These are phyloP conservation scores for Phoebastria nigripes DNA, from an alignment of 2,797 vertebrate species.

Conservation along the genomic window DNA sequence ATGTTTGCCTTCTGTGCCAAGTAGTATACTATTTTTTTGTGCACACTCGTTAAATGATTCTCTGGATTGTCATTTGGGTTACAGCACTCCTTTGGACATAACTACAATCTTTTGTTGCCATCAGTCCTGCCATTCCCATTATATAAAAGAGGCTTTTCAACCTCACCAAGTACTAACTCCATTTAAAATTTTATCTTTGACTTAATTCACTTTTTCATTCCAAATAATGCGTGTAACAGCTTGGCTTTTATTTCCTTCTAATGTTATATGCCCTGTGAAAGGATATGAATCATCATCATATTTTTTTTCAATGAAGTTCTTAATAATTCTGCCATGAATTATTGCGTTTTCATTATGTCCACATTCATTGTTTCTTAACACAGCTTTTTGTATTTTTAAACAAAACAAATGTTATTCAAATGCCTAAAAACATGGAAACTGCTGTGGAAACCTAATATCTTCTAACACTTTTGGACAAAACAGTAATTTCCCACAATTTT, in stretches of 20 bases:
- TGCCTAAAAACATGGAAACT: background rate
- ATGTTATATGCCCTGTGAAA: background rate
- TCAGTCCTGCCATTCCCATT: background rate
- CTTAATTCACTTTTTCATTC: background rate
- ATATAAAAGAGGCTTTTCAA: background rate
- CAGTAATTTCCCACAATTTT: background rate
- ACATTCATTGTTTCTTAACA: background rate
- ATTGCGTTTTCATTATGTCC: background rate
- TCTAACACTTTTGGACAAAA: background rate
- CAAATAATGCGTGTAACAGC: background rate
- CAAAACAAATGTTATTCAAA: background rate
- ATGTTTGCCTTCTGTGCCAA: background rate
- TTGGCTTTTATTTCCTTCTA: background rate
- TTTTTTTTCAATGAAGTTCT: background rate
- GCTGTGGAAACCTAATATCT: background rate
- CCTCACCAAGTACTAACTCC: background rate
- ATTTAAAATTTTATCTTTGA: conserved; percentile 7
- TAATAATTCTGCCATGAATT: background rate
- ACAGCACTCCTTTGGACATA: background rate
- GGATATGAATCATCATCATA: background rate
- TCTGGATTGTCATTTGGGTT: background rate
- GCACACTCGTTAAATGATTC: background rate
- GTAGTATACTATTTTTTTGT: background rate
- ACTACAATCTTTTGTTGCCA: background rate
- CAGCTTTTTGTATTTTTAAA: background rate